Evolutionary conservation across 2,888 invertebrate genomes (phyloP).

Genomic region (Eutolmus rufibarbis): DNA sequence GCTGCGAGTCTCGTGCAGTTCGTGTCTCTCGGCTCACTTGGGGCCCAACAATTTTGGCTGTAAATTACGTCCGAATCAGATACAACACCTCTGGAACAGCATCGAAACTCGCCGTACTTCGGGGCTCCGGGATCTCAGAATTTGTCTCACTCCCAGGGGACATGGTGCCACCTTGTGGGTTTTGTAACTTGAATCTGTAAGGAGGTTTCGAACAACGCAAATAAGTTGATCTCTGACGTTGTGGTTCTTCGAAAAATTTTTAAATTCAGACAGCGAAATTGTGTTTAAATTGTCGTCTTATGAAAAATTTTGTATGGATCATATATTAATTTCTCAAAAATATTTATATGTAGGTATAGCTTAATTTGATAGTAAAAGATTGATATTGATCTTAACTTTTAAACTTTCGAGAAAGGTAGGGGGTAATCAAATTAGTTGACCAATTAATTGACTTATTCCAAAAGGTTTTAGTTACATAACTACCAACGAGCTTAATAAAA

Average conservation of each 20-base stretch:
- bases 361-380: no score
- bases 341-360: no score
- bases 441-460: no score
- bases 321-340: no score
- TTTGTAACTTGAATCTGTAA: background rate
- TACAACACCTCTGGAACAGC: background rate
- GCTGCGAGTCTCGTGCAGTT: background rate
- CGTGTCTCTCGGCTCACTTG: background rate
- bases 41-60: constrained; percentile 13
- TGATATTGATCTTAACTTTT: no score
- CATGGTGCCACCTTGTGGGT: background rate
- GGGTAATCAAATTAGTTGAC: no score
- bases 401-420: no score
- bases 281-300: no score
- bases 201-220: background rate
- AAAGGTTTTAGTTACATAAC: no score
- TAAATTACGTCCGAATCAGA: constrained; percentile 19
- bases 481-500: no score
- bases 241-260: background rate
- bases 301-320: no score
- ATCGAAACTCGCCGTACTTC: background rate
- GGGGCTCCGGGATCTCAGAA: background rate
- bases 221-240: background rate
- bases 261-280: background rate
- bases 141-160: background rate